Conservation (phyloP, 1,140 invertebrate genomes). For the Antheraea pernyi region DNA sequence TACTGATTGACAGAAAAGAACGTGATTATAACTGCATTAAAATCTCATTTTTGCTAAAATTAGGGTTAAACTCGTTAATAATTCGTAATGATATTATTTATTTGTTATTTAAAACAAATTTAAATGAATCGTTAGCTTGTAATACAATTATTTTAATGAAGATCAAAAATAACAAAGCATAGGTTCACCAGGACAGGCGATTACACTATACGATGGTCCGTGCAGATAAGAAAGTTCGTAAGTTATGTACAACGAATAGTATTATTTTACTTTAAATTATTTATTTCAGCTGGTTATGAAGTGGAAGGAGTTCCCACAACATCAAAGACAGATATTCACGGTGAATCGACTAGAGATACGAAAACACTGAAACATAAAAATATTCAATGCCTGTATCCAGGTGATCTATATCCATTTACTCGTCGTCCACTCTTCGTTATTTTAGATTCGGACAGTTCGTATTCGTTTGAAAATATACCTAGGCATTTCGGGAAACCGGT, state of each 20-base stretch:
- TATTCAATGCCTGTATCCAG: constrained; percentile 92
- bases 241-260: too few species aligned
- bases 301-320: constrained; percentile 94
- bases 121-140: too few species aligned
- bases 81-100: too few species aligned
- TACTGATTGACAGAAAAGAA: too few species aligned
- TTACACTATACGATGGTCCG: too few species aligned
- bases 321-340: constrained; percentile 79
- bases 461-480: constrained; percentile 95
- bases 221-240: not conserved
- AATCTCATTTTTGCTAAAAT: too few species aligned
- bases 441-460: constrained; percentile 97
- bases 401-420: constrained; percentile 95
- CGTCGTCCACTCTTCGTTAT: constrained; percentile 95
- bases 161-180: too few species aligned
- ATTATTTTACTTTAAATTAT: constrained; percentile 2
- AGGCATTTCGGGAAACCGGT: constrained; percentile 96
- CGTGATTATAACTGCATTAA: too few species aligned
- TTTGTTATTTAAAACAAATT: too few species aligned
- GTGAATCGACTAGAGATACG: constrained; percentile 39
- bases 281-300: constrained; percentile 91
- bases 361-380: constrained; percentile 80
- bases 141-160: too few species aligned
- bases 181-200: too few species aligned
- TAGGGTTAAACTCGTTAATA: too few species aligned